These are phyloP conservation scores for Atopsyche davidsoni DNA, from an alignment of 1,140 invertebrate species.

Conservation along the genomic window DNA sequence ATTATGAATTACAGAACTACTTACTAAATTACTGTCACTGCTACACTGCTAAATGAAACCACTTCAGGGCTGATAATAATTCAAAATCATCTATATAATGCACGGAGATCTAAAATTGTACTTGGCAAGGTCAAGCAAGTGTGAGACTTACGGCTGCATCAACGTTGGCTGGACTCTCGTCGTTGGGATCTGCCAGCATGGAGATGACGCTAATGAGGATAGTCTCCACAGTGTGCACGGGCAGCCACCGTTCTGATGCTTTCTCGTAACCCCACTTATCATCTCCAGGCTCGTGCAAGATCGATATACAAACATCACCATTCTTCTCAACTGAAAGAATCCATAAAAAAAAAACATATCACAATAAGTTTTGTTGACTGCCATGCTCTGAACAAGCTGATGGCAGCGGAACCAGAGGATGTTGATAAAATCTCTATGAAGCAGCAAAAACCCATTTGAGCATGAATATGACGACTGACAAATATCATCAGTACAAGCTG, in stretches of 20 bases:
- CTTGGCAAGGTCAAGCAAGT: too few relatives aligned
- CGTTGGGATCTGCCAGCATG: constrained; percentile 99
- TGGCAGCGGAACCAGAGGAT: neutral
- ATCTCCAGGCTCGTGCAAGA: constrained; percentile 98
- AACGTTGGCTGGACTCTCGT: constrained; percentile 99
- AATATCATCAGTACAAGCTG: too few relatives aligned
- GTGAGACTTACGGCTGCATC: constrained; percentile 89
- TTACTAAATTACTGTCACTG: too few relatives aligned
- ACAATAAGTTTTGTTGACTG: neutral
- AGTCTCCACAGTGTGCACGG: constrained; percentile 98
- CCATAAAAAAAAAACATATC: constrained; percentile 6
- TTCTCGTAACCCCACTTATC: constrained; percentile 99
- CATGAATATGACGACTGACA: too few relatives aligned
- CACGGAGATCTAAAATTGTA: too few relatives aligned
- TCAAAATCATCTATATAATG: too few relatives aligned
- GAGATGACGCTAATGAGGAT: constrained; percentile 99
- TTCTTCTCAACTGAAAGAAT: constrained; percentile 88
- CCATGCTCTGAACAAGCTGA: constrained; percentile 6
- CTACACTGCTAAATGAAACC: too few relatives aligned
- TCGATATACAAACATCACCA: constrained; percentile 99
- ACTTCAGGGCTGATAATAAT: too few relatives aligned
- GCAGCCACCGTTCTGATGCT: constrained; percentile 97
- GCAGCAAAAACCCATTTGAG: constrained; percentile 7
- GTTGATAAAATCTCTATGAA: too few relatives aligned
- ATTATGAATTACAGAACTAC: too few relatives aligned